A percentile compares a stretch with the other conserved stretches of the same genome.
These are phyloP conservation scores for Cephus cinctus DNA, from an alignment of 1,140 invertebrate genomes.

Conservation along the genomic window DNA sequence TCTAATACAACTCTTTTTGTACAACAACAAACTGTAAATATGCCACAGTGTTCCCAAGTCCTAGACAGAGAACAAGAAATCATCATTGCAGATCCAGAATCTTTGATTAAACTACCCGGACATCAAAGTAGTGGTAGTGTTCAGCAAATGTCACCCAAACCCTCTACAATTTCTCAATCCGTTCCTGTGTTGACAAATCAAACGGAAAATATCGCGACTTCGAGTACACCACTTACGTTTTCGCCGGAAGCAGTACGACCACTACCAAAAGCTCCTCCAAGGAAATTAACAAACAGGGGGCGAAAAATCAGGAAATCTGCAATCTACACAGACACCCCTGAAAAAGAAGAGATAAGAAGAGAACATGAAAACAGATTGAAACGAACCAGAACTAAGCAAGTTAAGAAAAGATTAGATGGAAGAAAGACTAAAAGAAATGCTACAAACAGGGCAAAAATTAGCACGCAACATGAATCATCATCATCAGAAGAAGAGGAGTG, in stretches of 20 bases:
- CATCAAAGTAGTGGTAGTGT: too few species aligned
- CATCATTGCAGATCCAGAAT: too few species aligned
- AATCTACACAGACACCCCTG: conserved; percentile 2
- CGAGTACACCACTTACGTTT: too few species aligned
- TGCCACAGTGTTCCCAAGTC: too few species aligned
- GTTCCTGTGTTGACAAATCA: too few species aligned
- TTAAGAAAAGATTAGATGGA: neutral
- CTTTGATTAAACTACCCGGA: too few species aligned
- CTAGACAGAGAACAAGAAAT: too few species aligned
- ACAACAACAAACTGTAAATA: too few species aligned
- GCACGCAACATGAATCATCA: neutral
- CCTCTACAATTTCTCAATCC: too few species aligned
- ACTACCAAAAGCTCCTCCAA: conserved; percentile 12
- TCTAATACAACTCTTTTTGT: too few species aligned
- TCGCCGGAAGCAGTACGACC: conserved; percentile 5
- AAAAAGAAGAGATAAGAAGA: neutral
- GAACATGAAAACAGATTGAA: neutral
- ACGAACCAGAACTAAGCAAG: neutral
- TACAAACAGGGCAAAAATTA: neutral
- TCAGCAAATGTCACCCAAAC: too few species aligned
- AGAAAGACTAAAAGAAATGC: neutral
- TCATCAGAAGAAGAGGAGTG: neutral
- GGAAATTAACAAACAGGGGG: conserved; percentile 3
- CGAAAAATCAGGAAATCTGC: conserved; percentile 9
- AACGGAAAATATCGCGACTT: too few species aligned